Evolutionary conservation across 2,888 invertebrate genomes (phyloP).

Genomic region (Adela reaumurella): DNA sequence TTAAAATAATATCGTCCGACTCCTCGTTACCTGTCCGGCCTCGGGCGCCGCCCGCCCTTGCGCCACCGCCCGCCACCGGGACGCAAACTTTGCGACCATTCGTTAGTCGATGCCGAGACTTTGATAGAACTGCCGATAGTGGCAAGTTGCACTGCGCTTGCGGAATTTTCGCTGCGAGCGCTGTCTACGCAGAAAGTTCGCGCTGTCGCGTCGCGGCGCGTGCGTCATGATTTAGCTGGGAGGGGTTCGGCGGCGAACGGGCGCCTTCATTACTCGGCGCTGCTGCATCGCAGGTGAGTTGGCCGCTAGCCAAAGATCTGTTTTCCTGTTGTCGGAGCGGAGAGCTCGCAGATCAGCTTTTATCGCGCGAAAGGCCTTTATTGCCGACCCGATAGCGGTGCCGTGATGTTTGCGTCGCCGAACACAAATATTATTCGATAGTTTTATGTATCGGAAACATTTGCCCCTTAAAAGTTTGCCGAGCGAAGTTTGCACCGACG

Average conservation of each 20-base stretch:
- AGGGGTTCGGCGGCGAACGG: slow-evolving; percentile 20
- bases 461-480: slow-evolving; percentile 49
- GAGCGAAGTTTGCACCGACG: neutral
- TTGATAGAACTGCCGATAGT: neutral
- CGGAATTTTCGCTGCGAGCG: too few relatives aligned
- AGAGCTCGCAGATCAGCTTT: slow-evolving; percentile 55
- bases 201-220: neutral
- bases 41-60: too few relatives aligned
- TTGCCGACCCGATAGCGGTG: slow-evolving; percentile 44
- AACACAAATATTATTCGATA: slow-evolving; percentile 49
- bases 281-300: slow-evolving; percentile 37
- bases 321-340: slow-evolving; percentile 48
- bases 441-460: slow-evolving; percentile 54
- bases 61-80: neutral
- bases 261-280: slow-evolving; percentile 8
- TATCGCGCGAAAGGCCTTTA: slow-evolving; percentile 56
- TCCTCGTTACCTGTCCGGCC: neutral
- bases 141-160: neutral
- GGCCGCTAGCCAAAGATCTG: slow-evolving; percentile 49
- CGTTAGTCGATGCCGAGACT: neutral
- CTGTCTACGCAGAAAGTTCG: neutral
- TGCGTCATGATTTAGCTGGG: slow-evolving; percentile 5
- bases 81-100: neutral
- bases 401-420: slow-evolving; percentile 41
- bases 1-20: neutral